Evolutionary conservation across 1,140 invertebrate genomes (phyloP), one percentile per base, ranked within the genome.

Genomic region (Danaus melanippus): DNA sequence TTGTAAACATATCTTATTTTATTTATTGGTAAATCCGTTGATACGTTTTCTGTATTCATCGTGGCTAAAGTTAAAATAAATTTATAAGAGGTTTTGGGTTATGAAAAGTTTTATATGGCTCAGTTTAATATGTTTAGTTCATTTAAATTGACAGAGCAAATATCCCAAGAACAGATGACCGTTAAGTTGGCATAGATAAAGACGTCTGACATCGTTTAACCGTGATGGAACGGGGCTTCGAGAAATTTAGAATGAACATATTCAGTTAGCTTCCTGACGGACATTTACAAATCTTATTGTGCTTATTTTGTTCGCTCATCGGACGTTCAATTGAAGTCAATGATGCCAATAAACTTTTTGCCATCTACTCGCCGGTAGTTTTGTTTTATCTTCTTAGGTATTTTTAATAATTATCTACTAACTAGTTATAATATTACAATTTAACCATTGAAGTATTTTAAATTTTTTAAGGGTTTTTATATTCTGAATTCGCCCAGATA

Each of bases 161-260:
- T 46, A 53, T 53, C 50, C 51, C 50, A 59, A 51, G 51, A 49
- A 53, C 46, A 45, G 0, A 59, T 15, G 15, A 15, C 57, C 57
- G 57, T 59, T 59, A 59, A 50, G 42, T 59, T 50, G 57, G 51
- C 57, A 59, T 46, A 59, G 51, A 59, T 59, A 53, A 53, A 43
- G 53, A 48, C 46, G 51, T 50, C 57, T 59, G 57, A 59, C 57
- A 59, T 59, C 51, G 51, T 59, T 59, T 46, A 48, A 58, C 44
- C 11, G 15, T 42, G 49, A 42, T 42, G n/a, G 57, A 59, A 59
- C 51, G 51, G 50, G 57, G 57, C 49, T 51, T 53, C 17, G 9
- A 54, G 53, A 54, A 45, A 46, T 45, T 53, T 46, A 58, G 45
- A 47, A 52, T 50, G 54, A 56, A 32, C 39, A 47, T 58, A 52